Base-by-base conservation (phyloP, 2,888 invertebrate species). In the Ochlodes sylvanus region DNA sequence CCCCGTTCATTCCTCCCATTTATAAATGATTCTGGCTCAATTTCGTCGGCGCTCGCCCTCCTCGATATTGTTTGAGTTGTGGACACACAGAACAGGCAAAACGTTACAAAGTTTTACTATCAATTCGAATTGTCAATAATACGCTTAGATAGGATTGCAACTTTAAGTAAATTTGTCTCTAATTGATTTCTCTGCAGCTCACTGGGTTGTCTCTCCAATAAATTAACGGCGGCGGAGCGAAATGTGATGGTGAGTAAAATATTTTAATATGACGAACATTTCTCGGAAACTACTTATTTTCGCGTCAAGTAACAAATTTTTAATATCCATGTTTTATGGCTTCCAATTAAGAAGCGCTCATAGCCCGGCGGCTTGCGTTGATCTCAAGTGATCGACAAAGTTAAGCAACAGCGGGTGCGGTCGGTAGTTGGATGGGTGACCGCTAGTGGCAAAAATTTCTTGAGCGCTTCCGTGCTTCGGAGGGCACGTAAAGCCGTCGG, bases 21-120 rank as follows among this genome's bases (percentile, higher is more conserved):
- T 89, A 91, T 91, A 91, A 92, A 91, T 91, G 91, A 91, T 91
- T 90, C 90, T 73, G 82, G 82, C 85, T 87, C 89, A 88, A 91
- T 91, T 89, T 88, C 86, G 76, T 81, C 81, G 79, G 76, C 80
- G 77, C 80, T 76, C 81, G 77, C 82, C 79, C 79, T 69, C 72
- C 73, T 78, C 79, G 77, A 87, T 85, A 87, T 87, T 89, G 85
- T 90, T 92, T 89, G 87, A 87, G 84, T 89, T 85, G 84, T 86
- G 82, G 77, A 85, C 82, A 74, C 10, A 57, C 47, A 50, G 50
- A 50, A 47, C 41, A 52, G 58, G 15, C 27, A 21, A n/a, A n/a
- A 34, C 50, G n/a, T 10, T 61, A 60, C 54, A 60, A 65, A 21
- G 38, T 41, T 34, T 50, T 50, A 50, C 50, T 19, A 50, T 19